Evolutionary conservation across 1,140 invertebrate species (phyloP).

Genomic region (Drosophila simulans): DNA sequence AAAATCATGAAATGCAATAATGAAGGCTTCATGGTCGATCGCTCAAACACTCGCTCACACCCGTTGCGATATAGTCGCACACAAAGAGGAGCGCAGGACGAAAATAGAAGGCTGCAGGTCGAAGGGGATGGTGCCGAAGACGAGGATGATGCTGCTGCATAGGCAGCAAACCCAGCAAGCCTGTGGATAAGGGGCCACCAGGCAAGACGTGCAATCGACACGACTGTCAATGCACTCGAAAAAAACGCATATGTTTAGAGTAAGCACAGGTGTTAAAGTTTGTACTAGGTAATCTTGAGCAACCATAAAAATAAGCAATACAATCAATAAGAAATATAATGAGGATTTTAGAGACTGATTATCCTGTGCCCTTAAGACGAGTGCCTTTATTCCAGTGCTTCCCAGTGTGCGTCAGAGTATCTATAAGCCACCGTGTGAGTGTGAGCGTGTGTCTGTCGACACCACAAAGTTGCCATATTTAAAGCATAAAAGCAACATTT

Average conservation of each 20-base stretch:
- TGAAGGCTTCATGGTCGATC: slow-evolving; percentile 83
- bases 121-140: not conserved
- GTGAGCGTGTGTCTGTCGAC: slow-evolving; percentile 47
- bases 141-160: not conserved
- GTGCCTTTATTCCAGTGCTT: not conserved
- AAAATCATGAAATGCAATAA: slow-evolving; percentile 83
- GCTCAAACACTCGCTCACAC: slow-evolving; percentile 62
- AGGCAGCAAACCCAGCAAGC: slow-evolving; percentile 20
- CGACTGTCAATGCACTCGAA: slow-evolving; percentile 40
- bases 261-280: not conserved
- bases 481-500: slow-evolving; percentile 84
- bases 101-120: not conserved
- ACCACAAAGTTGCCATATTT: slow-evolving; percentile 83
- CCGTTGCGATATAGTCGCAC: slow-evolving; percentile 18
- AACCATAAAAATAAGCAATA: no score
- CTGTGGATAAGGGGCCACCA: slow-evolving; percentile 19
- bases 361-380: no score
- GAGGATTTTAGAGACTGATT: no score
- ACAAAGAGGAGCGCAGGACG: slow-evolving; percentile 13
- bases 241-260: not conserved
- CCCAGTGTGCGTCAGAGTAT: not conserved
- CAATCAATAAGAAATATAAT: no score
- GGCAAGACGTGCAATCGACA: slow-evolving; percentile 71
- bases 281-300: no score
- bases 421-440: slow-evolving; percentile 6